Evolutionary conservation across 2,797 vertebrate species (phyloP).

Genomic region (Gymnothorax javanicus): DNA sequence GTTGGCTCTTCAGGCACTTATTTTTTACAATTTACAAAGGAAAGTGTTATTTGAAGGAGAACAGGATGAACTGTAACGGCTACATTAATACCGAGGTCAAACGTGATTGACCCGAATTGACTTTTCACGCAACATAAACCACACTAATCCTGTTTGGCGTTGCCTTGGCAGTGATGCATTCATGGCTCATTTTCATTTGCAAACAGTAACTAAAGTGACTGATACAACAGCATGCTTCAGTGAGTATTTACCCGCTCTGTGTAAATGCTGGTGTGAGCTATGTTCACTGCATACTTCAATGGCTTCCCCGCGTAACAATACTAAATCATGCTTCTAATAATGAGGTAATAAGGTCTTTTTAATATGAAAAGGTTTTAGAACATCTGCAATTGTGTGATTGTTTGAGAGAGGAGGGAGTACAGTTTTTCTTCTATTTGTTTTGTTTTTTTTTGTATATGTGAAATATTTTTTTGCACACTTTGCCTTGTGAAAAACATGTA

Average conservation of each 20-base stretch:
- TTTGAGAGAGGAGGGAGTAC: conserved; percentile 9
- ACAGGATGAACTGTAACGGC: conserved; percentile 64
- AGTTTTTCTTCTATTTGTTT: conserved; percentile 61
- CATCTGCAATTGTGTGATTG: background rate
- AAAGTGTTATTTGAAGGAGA: conserved; percentile 46
- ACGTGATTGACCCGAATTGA: conserved; percentile 11
- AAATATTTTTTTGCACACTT: conserved; percentile 59
- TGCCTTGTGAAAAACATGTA: conserved; percentile 26
- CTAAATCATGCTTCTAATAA: conserved; percentile 30
- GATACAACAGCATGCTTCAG: conserved; percentile 30
- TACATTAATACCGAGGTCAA: background rate
- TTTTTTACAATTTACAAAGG: conserved; percentile 57
- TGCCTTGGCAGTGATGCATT: conserved; percentile 46
- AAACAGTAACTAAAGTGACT: conserved; percentile 29
- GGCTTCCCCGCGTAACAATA: conserved; percentile 36
- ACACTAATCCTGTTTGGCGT: conserved; percentile 44
- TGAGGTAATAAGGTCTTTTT: conserved; percentile 35
- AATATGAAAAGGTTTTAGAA: conserved; percentile 28
- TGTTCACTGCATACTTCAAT: conserved; percentile 46
- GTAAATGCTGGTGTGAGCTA: conserved; percentile 27
- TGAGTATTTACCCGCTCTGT: conserved; percentile 24
- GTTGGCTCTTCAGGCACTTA: background rate
- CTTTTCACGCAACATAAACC: conserved; percentile 49
- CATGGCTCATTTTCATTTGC: conserved; percentile 52
- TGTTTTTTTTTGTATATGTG: conserved; percentile 63